A percentile compares a stretch with the other conserved stretches of the same genome.
These are phyloP conservation scores for Orchestia grillus DNA, from an alignment of 1,140 invertebrate genomes.

Conservation along the genomic window DNA sequence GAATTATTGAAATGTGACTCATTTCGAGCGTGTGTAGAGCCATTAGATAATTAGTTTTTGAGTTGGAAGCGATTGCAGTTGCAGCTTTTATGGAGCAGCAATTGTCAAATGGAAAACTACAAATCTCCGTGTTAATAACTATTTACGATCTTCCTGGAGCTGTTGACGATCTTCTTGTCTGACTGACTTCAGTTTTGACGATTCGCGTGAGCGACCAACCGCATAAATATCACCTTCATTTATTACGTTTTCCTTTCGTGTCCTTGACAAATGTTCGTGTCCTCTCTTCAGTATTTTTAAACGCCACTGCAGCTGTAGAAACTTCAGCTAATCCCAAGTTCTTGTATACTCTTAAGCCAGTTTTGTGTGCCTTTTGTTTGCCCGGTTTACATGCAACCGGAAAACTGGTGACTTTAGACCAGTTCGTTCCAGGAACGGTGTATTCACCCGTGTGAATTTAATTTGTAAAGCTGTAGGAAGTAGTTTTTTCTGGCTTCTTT, in stretches of 20 bases:
- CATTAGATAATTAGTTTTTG: too few species aligned
- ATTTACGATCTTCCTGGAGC: neutral
- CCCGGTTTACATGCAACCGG: neutral
- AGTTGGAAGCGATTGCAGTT: too few species aligned
- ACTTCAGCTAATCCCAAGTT: neutral
- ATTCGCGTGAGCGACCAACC: neutral
- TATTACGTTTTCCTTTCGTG: neutral
- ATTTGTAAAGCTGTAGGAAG: neutral
- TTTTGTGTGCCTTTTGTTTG: neutral
- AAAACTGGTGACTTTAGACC: neutral
- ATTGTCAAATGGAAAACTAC: too few species aligned
- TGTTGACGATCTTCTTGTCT: neutral
- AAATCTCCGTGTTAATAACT: neutral
- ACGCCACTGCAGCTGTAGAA: neutral
- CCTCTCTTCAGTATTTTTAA: neutral
- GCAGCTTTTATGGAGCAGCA: too few species aligned
- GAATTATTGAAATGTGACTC: too few species aligned
- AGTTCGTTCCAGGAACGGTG: neutral
- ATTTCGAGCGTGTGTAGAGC: too few species aligned
- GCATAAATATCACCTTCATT: neutral
- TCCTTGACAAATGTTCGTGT: neutral
- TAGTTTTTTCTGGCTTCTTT: neutral
- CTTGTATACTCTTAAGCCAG: neutral
- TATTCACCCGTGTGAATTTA: neutral
- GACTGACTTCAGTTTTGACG: neutral